Base-by-base conservation (phyloP, 2,797 vertebrate genomes). In the Fringilla coelebs region DNA sequence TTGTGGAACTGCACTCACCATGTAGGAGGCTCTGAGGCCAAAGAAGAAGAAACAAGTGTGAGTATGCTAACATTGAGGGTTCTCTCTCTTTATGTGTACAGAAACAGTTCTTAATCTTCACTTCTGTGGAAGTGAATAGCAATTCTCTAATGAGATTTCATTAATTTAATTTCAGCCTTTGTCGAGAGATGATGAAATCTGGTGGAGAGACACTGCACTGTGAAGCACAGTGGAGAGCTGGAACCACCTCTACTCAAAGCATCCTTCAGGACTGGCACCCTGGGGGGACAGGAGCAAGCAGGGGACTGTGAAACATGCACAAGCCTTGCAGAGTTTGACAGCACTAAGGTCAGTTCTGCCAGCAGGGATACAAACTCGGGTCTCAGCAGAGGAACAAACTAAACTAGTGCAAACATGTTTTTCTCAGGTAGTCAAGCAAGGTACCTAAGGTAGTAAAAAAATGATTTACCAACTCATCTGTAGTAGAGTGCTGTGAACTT, bases 331-430 rank as follows among this genome's bases (percentile, higher is more conserved):
- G 75, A 12, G 4, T 16, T 90, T 63, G 63, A 90, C 63, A 79
- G 9, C 22, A 16, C 3, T 34, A 51, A 1, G 2, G 17, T 41
- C 60, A 73, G 51, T 63, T 92, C 68, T 79, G n/a, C 21, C 49
- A 51, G 4, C 0, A 0, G 74, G 29, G 24, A 61, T 43, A 46
- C 0, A 6, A 81, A 51, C 36, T 71, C 52, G 68, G 24, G 26
- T 58, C 40, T 88, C 4, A 0, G 8, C 14, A 80, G 62, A 48
- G 43, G 26, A 43, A 49, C 72, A 81, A 60, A 24, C 3, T 17
- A 45, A 85, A 41, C 7, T 11, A 48, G n/a, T 29, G 32, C 15
- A 73, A 85, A 60, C 7, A 2, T 13, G 10, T 11, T 78, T 76
- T 71, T 62, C 63, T 75, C 54, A 70, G 25, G 40, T 32, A 85